Percentiles rank a stretch among this genome's conserved stretches.
phyloP scores from a whole-genome alignment of 2,888 invertebrate species.

The Onchidella celtica region DNA sequence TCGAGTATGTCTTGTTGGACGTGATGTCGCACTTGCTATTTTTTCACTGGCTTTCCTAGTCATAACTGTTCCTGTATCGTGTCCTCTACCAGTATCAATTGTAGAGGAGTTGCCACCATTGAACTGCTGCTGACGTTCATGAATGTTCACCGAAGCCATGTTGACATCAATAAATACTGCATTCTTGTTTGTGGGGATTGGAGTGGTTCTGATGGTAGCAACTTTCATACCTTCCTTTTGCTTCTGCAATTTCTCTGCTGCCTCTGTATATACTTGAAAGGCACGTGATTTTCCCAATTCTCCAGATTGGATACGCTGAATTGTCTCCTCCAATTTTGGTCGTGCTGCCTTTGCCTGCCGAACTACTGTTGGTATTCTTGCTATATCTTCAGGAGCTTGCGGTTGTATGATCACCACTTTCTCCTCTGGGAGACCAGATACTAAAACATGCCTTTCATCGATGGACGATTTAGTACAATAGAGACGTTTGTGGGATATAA shows the following conservation, averaged over 20 bases:
- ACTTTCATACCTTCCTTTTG: constrained; percentile 56
- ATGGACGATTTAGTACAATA: constrained; percentile 84
- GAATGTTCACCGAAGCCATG: constrained; percentile 16
- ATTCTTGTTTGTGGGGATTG: constrained; percentile 64
- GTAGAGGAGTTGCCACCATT: background rate
- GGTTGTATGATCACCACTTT: constrained; percentile 70
- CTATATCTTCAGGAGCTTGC: constrained; percentile 58
- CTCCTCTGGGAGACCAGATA: constrained; percentile 81
- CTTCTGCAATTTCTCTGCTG: constrained; percentile 62
- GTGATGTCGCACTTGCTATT: background rate
- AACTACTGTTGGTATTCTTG: background rate
- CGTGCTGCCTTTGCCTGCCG: background rate
- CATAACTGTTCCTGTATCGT: background rate
- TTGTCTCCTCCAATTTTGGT: constrained; percentile 48
- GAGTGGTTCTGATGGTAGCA: constrained; percentile 57
- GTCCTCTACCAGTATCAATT: background rate
- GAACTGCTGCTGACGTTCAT: constrained; percentile 25
- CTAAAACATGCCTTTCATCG: constrained; percentile 47
- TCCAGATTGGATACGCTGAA: constrained; percentile 59
- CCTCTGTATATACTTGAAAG: constrained; percentile 67
- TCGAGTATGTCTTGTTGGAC: background rate
- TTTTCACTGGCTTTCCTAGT: constrained; percentile 23
- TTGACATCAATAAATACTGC: constrained; percentile 62
- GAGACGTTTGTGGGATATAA: constrained; percentile 92
- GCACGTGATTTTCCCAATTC: constrained; percentile 66